Conservation (phyloP, 2,113 vertebrate species). For the Actinemys pallida region DNA sequence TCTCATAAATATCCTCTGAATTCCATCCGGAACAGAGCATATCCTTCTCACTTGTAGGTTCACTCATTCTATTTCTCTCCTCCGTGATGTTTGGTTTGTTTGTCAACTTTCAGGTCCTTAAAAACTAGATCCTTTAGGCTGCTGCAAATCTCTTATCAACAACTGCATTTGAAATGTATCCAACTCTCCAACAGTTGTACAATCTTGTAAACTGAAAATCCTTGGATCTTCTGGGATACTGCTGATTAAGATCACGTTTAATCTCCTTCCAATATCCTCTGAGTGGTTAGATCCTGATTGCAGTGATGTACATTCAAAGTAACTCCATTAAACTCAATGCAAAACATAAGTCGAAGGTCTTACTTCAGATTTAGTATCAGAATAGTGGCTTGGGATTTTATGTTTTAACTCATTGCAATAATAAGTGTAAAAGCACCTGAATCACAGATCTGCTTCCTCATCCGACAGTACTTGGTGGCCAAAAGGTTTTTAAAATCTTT, state of each 20-base stretch:
- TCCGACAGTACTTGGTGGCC: neutral
- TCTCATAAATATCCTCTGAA: neutral
- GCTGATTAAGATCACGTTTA: slow-evolving; percentile 78
- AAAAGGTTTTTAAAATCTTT: slow-evolving; percentile 21
- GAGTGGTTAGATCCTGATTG: slow-evolving; percentile 64
- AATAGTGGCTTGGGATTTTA: slow-evolving; percentile 25
- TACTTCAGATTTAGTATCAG: slow-evolving; percentile 37
- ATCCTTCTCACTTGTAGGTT: slow-evolving; percentile 13
- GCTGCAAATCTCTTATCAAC: slow-evolving; percentile 72
- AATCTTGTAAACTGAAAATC: slow-evolving; percentile 80
- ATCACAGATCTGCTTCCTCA: slow-evolving; percentile 16
- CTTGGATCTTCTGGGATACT: slow-evolving; percentile 76
- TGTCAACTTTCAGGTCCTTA: slow-evolving; percentile 73
- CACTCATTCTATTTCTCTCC: slow-evolving; percentile 13
- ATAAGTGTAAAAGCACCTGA: slow-evolving; percentile 7
- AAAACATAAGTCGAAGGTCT: slow-evolving; percentile 43
- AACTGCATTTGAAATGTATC: slow-evolving; percentile 82
- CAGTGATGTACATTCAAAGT: slow-evolving; percentile 64
- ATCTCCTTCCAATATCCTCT: slow-evolving; percentile 75
- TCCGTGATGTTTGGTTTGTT: slow-evolving; percentile 13
- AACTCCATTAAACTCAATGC: slow-evolving; percentile 39
- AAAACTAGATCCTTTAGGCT: slow-evolving; percentile 75
- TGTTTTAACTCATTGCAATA: slow-evolving; percentile 27
- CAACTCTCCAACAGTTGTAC: slow-evolving; percentile 77
- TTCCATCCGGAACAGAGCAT: slow-evolving; percentile 44